Percentiles rank a stretch among this genome's conserved stretches.
These are phyloP conservation scores for Limnephilus rhombicus DNA, from an alignment of 2,888 invertebrate species.

Conservation along the genomic window DNA sequence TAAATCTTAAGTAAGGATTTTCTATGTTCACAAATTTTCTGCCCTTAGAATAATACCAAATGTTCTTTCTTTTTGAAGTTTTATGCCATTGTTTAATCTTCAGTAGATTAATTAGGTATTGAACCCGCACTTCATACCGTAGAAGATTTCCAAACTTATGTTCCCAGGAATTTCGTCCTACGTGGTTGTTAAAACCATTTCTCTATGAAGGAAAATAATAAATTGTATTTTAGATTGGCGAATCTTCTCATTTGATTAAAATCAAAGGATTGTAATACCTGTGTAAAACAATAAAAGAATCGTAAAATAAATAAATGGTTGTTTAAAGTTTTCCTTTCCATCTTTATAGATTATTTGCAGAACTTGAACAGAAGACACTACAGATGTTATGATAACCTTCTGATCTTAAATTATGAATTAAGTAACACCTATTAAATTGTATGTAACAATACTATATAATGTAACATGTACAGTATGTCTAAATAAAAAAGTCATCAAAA, in stretches of 20 bases:
- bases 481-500: slow-evolving; percentile 64
- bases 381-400: slow-evolving; percentile 41
- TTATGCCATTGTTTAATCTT: background rate
- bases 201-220: background rate
- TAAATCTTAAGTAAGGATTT: slow-evolving; percentile 63
- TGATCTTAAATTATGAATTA: slow-evolving; percentile 58
- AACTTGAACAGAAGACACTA: background rate
- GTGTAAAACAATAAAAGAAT: background rate
- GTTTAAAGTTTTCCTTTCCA: slow-evolving; percentile 23
- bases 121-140: background rate
- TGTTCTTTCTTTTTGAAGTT: slow-evolving; percentile 1
- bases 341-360: slow-evolving; percentile 12
- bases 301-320: background rate
- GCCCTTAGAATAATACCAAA: slow-evolving; percentile 2
- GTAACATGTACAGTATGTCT: slow-evolving; percentile 67
- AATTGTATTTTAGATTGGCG: background rate
- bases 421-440: slow-evolving; percentile 65
- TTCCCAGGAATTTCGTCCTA: background rate
- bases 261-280: background rate
- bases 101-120: background rate
- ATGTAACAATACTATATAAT: slow-evolving; percentile 65
- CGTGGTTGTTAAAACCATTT: background rate
- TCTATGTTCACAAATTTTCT: slow-evolving; percentile 24
- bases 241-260: background rate
- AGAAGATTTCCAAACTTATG: background rate